Evolutionary conservation across 1,140 invertebrate species (phyloP).

Genomic region (Rhopalosiphum maidis): DNA sequence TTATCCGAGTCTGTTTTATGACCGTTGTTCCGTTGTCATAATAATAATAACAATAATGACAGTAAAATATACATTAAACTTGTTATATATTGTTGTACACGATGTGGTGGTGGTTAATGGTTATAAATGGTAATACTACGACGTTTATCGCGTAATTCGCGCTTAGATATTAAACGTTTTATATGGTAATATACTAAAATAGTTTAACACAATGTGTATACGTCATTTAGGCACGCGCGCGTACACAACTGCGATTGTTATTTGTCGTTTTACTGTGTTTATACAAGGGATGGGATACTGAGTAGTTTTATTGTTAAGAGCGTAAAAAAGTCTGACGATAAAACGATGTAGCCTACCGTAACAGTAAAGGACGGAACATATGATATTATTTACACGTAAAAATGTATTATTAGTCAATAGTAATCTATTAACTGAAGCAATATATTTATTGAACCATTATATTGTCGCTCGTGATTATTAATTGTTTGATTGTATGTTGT

Average conservation of each 20-base stretch:
- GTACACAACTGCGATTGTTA: background rate
- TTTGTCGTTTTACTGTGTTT: background rate
- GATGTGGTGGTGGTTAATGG: background rate
- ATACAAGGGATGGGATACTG: background rate
- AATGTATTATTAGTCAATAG: background rate
- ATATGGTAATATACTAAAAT: background rate
- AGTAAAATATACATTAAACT: background rate
- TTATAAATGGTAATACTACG: background rate
- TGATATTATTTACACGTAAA: background rate
- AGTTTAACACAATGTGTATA: background rate
- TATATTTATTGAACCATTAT: background rate
- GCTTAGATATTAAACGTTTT: background rate
- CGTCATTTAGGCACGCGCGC: background rate
- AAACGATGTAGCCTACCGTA: background rate
- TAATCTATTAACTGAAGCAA: background rate
- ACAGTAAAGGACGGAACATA: background rate
- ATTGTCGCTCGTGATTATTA: too few species aligned
- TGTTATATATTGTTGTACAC: background rate
- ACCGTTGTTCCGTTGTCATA: background rate
- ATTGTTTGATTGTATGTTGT: too few species aligned
- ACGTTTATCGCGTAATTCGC: conserved; percentile 23
- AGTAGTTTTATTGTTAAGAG: background rate
- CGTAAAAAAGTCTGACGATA: background rate
- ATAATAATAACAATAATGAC: background rate
- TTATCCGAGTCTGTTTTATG: background rate